Evolutionary conservation across 2,113 vertebrate species (phyloP), one percentile per base, ranked within the genome.

Genomic region (Gobio gobio): DNA sequence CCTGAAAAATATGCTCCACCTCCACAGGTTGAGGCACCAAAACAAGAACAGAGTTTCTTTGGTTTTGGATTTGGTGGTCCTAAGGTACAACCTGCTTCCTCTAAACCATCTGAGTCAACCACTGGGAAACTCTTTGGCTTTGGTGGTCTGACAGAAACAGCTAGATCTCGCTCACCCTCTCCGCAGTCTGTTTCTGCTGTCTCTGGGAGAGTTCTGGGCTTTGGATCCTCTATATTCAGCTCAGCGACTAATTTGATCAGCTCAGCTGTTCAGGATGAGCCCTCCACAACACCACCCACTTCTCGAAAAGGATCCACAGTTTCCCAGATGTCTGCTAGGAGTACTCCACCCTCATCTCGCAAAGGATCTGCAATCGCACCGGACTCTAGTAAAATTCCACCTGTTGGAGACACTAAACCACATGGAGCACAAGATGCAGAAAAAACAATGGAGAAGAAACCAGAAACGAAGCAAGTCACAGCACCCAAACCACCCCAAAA

Each of bases 91-190:
- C 93, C 95, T 0, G 92, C 95, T 24, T 93, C 94, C 22, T 92
- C 95, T 81, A 97, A 96, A 36, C 86, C 89, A 7, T 40, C 88
- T 86, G 97, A 97, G 89, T 96, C 95, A 5, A 95, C 95, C 10
- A 94, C 95, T 26, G 97, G 96, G 24, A 99, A 97, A 73, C 95
- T 97, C 66, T 93, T 94, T 88, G 93, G 93, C 16, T 94, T 94
- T 89, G 91, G 93, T 81, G 87, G 85, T 74, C 10, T 89, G 18
- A 79, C 86, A 16, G 90, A 91, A 56, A 61, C 83, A 1, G 64
- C 89, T 49, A 93, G 94, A 90, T 61, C 90, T 86, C 91, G 64
- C 1, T 90, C 90, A 3, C 88, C 92, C n/a, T 80, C 87, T 70
- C 92, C 93, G 16, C 93, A 92, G 33, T 68, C 93, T 80, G 83